Evolutionary conservation across 2,113 vertebrate species (phyloP), one percentile per base, ranked within the genome.

Genomic region (Verasper variegatus): DNA sequence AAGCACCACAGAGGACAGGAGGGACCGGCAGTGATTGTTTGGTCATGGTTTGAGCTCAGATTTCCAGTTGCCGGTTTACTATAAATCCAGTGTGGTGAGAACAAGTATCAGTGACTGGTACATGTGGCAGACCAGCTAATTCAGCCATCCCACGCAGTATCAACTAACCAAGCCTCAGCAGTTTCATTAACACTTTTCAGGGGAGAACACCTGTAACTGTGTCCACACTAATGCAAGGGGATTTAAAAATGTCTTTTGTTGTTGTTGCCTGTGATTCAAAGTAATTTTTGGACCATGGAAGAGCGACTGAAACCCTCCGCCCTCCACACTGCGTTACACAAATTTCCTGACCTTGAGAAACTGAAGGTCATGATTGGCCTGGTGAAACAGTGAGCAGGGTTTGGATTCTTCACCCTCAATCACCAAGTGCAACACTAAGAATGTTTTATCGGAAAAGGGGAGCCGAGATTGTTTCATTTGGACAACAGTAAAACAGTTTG

Each of bases 21-120:
- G 60, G 31, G 45, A 69, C 47, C 15, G 27, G 62, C 59, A 5
- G 31, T 68, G 56, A 80, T 68, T 56, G 27, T 56, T 83, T 78
- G 72, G 76, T 85, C 76, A 88, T 11, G 68, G 70, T 72, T 80
- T 26, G 21, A 66, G 74, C 55, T 83, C 78, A 56, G 68, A 69
- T 89, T 81, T 74, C 83, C 24, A 59, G 64, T 67, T 76, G 42
- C 40, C 2, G 11, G 57, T 72, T 75, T 56, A 49, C 61, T 58
- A 21, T 76, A 72, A 78, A 79, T 76, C 59, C 75, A 79, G 64
- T 26, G 68, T 71, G 71, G 49, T 24, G 60, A 76, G 78, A 62
- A 11, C 31, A 31, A 21, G 59, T 86, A 76, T 81, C 79, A 68
- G 55, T 74, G 21, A 3, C 31, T 21, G 40, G 59, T 35, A 31